Base-by-base conservation (phyloP, 2,113 vertebrate species). In the Laterallus jamaicensis region DNA sequence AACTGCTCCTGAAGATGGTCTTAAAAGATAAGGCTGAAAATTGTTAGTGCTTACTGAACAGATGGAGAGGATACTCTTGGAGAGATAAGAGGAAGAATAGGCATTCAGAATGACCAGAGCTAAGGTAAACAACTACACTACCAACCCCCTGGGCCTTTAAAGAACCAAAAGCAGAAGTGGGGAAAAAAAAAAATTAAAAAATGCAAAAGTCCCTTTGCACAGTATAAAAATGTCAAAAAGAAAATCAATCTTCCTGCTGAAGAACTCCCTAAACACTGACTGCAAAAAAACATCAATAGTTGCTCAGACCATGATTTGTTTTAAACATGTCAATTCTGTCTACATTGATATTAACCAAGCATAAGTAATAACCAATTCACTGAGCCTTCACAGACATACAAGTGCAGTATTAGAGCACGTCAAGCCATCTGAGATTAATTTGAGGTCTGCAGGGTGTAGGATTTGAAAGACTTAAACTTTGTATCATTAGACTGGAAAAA, bases 31-130 rank as follows among this genome's bases (percentile, higher is more conserved):
- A 97, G 73, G 67, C 35, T 91, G 85, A 86, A 95, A 97, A 95
- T 76, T 80, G 22, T 83, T 32, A 70, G 52, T 90, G 40, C 28
- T 85, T 88, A 64, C 60, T 82, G 89, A 97, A 83, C 86, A 93
- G 70, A 94, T 95, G 82, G 75, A 93, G 79, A 92, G 88, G 89
- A 90, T 91, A 92, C 79, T 32, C n/a, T 26, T 4, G 4, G 35
- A n/a, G 52, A 95, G 94, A 90, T 95, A 97, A 96, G 90, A 93
- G 28, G 49, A 95, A 95, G 56, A 95, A 94, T 78, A 81, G 81
- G 54, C 63, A 90, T 90, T 94, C 68, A 92, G 67, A 82, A 66
- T 81, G 54, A 84, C 49, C 67, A 79, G 29, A 80, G n/a, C 42
- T 87, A 94, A 96, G 67, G 93, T 93, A 92, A 95, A 95, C 92